A percentile compares a stretch with the other conserved stretches of the same genome.
phyloP scores from a whole-genome alignment of 2,888 invertebrate species.

The Sabatieria punctata region DNA sequence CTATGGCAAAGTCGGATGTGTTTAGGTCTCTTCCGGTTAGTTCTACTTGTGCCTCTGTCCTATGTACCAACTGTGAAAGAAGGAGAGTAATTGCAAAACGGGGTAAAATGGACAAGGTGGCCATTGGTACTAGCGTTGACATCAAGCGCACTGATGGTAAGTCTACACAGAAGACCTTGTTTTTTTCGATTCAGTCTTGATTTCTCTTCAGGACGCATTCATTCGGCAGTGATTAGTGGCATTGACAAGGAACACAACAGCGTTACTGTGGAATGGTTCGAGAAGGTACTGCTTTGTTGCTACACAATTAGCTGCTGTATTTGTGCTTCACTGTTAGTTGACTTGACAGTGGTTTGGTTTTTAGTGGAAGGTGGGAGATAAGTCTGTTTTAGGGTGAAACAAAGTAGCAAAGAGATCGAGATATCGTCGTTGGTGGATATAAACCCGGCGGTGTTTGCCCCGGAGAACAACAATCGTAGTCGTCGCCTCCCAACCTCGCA shows the following conservation, averaged over 20 bases:
- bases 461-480: neutral
- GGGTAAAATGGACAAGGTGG: conserved; percentile 7
- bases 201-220: conserved; percentile 59
- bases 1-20: too few species aligned
- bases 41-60: too few species aligned
- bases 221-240: conserved; percentile 84
- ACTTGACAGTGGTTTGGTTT: neutral
- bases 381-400: conserved; percentile 55
- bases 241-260: conserved; percentile 68
- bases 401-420: conserved; percentile 78
- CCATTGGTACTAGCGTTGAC: conserved; percentile 37
- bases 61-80: too few species aligned
- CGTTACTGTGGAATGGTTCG: conserved; percentile 98
- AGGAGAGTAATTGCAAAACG: too few species aligned
- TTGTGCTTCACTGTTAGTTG: neutral
- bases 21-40: too few species aligned
- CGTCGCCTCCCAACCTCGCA: conserved; percentile 2
- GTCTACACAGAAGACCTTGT: conserved; percentile 12
- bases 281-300: conserved; percentile 41
- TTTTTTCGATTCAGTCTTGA: conserved; percentile 16
- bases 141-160: conserved; percentile 42
- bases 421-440: conserved; percentile 15
- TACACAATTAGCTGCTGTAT: neutral
- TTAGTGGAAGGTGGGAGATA: too few species aligned
- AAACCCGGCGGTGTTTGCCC: conserved; percentile 18